Evolutionary conservation across 1,140 invertebrate species (phyloP).

Genomic region (Venturia canescens): DNA sequence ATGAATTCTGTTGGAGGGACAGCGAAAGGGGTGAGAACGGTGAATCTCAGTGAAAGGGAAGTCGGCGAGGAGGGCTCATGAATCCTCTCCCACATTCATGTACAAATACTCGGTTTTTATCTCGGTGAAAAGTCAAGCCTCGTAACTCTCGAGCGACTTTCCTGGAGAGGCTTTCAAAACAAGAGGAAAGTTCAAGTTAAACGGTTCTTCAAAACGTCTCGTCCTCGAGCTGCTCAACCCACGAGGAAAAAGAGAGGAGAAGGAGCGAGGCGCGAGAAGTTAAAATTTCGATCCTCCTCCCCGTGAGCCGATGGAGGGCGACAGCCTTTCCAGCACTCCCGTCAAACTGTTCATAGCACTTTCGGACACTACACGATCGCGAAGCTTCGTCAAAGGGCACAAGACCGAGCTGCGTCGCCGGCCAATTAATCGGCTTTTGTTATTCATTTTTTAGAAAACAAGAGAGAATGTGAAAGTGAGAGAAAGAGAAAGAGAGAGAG

Average conservation of each 20-base stretch:
- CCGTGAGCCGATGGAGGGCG: not conserved
- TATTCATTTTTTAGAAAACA: not conserved
- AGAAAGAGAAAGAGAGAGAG: not conserved
- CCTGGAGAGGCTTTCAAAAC: too few species aligned
- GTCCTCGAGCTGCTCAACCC: too few species aligned
- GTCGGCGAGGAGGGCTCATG: too few species aligned
- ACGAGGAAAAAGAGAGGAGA: not conserved
- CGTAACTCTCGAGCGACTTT: too few species aligned
- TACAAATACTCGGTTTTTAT: too few species aligned
- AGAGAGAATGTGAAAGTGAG: not conserved
- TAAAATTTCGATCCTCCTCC: too few species aligned
- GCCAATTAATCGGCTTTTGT: not conserved
- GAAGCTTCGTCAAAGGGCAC: not conserved
- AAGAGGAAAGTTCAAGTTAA: too few species aligned
- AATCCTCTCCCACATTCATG: too few species aligned
- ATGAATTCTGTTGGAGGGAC: not conserved
- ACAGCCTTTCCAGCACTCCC: not conserved
- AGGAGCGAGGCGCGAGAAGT: not conserved
- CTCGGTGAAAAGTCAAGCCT: too few species aligned
- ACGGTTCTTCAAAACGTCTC: too few species aligned
- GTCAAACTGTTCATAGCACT: not conserved
- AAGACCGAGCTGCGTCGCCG: not conserved
- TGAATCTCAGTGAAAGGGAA: too few species aligned
- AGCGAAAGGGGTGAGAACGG: too few species aligned
- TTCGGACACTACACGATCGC: not conserved